Percentiles rank a stretch among this genome's conserved stretches.
These are phyloP conservation scores for Anhinga anhinga DNA, from an alignment of 2,113 vertebrate genomes.

Conservation along the genomic window DNA sequence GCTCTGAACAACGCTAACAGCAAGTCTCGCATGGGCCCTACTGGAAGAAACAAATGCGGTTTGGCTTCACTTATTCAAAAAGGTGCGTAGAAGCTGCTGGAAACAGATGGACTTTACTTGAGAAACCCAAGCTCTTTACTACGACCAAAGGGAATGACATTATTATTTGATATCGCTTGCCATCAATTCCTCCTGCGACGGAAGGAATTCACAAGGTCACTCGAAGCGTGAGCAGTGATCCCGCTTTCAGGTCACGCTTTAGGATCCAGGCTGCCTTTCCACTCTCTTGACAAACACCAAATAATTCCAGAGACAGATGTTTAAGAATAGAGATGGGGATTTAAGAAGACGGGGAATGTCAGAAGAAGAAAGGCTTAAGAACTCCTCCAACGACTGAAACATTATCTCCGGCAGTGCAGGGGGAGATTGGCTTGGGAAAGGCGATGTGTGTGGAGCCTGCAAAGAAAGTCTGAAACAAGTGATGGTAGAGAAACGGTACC, in stretches of 20 bases:
- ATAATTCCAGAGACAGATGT: background rate
- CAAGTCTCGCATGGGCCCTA: background rate
- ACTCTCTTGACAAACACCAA: background rate
- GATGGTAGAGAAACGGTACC: rapidly evolving
- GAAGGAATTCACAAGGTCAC: background rate
- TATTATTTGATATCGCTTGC: background rate
- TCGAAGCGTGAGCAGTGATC: background rate
- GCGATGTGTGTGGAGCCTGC: background rate
- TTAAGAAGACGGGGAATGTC: background rate
- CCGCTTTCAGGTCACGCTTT: rapidly evolving
- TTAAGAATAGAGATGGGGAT: background rate
- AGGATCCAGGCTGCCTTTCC: background rate
- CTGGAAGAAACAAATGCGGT: background rate
- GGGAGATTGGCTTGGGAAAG: rapidly evolving
- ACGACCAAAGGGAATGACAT: background rate
- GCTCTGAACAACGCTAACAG: background rate
- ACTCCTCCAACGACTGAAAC: background rate
- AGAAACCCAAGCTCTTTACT: background rate
- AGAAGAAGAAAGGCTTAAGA: background rate
- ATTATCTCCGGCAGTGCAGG: rapidly evolving
- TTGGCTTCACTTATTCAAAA: background rate
- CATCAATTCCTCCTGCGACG: rapidly evolving
- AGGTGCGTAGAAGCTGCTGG: background rate
- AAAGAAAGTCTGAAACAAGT: background rate
- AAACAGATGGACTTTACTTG: background rate